These are phyloP conservation scores for Eumerus sabulonum DNA, from an alignment of 2,888 invertebrate species.

Conservation along the genomic window DNA sequence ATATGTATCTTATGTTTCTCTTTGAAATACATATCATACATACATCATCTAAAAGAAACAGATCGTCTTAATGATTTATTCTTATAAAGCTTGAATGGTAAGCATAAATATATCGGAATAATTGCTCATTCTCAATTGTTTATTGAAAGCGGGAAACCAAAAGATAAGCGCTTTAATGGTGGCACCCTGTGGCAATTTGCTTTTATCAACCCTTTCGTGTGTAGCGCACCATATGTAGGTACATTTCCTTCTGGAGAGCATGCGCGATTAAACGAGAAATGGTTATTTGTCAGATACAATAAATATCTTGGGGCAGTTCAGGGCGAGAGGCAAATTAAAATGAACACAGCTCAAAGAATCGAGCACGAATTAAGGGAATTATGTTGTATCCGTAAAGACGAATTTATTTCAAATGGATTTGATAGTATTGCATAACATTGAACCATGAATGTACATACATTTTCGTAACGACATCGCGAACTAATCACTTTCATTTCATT, in stretches of 20 bases:
- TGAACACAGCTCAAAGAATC: conserved; percentile 19
- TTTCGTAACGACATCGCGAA: too few relatives aligned
- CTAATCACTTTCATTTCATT: too few relatives aligned
- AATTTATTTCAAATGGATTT: conserved; percentile 4
- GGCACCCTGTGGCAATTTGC: conserved; percentile 16
- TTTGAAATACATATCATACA: too few relatives aligned
- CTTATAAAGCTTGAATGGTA: too few relatives aligned
- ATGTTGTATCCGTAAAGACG: conserved; percentile 7
- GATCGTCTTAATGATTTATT: too few relatives aligned
- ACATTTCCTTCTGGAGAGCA: conserved; percentile 34
- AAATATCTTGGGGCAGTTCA: conserved; percentile 31
- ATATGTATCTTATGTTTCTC: too few relatives aligned
- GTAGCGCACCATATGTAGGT: conserved; percentile 13
- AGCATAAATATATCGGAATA: too few relatives aligned
- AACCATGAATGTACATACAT: conserved; percentile 3
- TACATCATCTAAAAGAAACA: too few relatives aligned
- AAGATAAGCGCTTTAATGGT: neutral
- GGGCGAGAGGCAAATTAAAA: conserved; percentile 31
- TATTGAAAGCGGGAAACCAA: neutral
- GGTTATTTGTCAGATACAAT: conserved; percentile 34
- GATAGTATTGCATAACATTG: neutral
- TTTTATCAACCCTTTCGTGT: conserved; percentile 27
- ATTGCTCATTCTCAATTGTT: too few relatives aligned
- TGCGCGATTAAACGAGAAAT: conserved; percentile 35
- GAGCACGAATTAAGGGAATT: conserved; percentile 3